Base-by-base conservation (phyloP, 2,797 vertebrate species). In the Octomys mimax region DNA sequence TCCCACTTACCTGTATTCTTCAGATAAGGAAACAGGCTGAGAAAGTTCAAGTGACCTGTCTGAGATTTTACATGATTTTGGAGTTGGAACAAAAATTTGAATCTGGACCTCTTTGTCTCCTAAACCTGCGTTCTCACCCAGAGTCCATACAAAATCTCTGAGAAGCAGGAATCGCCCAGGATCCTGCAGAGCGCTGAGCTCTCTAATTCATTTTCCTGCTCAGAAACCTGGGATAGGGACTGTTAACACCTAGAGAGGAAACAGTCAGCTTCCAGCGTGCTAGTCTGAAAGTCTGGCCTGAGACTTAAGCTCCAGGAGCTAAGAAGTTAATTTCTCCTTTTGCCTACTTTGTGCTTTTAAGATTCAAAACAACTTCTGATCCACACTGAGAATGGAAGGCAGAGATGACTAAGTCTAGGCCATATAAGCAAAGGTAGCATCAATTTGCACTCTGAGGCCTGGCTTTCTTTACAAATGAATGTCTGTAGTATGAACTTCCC, bases 181-280 rank as follows among this genome's bases (percentile, higher is more conserved):
- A 62, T 78, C 33, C 78, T 61, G 3, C 16, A 54, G 78, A 85
- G n/a, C 28, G 59, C 73, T 59, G 87, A 66, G 59, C 90, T 92
- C 87, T 85, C 87, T 36, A 33, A 77, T 61, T 96, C 28, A 52
- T 90, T 94, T 94, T 96, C 86, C 82, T 91, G 62, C 79, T 91
- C 49, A 92, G 83, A 70, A 95, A 78, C 61, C 46, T 6, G 83
- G 61, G 73, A 71, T 68, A 87, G 24, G 86, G 95, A 93, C 46
- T 79, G 46, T 75, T 95, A 92, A 81, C 80, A 57, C 79, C 80
- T 6, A 61, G 39, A n/a, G 52, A 81, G 81, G n/a, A 96, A 64
- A 64, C 68, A 79, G 39, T 79, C 4, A 61, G 39, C 73, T 64
- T 39, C 73, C 68, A 94, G n/a, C 59, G 57, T 64, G 71, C 82